Percentiles rank a stretch among this genome's conserved stretches.
phyloP scores from a whole-genome alignment of 2,113 vertebrate species.

The Merops nubicus region DNA sequence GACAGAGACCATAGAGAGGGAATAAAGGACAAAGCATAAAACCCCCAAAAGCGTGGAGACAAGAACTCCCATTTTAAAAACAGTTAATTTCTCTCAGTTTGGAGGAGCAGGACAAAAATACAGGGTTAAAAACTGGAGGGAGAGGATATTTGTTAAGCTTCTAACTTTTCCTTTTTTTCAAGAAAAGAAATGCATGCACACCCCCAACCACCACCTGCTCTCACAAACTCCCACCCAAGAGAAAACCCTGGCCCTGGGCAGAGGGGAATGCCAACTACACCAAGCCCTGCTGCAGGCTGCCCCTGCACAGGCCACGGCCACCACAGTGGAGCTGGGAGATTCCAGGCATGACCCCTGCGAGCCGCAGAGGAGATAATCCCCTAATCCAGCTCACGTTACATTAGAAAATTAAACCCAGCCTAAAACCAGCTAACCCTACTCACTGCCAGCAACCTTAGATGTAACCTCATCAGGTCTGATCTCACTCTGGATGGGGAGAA shows the following conservation, averaged over 20 bases:
- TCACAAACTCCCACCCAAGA: not conserved
- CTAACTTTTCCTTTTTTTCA: not conserved
- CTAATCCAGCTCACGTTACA: slow-evolving; percentile 51
- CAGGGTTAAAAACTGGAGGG: not conserved
- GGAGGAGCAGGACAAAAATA: not conserved
- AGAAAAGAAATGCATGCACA: not conserved
- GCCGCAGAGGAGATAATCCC: slow-evolving; percentile 42
- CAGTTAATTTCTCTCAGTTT: not conserved
- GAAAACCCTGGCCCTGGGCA: too few species aligned
- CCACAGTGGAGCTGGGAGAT: not conserved
- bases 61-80: not conserved
- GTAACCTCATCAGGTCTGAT: not conserved
- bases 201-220: not conserved
- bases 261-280: too few species aligned
- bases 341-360: not conserved
- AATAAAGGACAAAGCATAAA: not conserved
- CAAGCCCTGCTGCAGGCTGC: too few species aligned
- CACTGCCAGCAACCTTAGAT: not conserved
- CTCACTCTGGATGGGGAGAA: not conserved
- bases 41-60: not conserved
- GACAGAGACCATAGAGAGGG: not conserved
- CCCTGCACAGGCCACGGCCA: not conserved
- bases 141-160: not conserved
- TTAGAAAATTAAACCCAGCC: slow-evolving; percentile 67
- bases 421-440: not conserved